A percentile compares a stretch with the other conserved stretches of the same genome.
phyloP scores from a whole-genome alignment of 2,888 invertebrate species.

The Phortica okadai region DNA sequence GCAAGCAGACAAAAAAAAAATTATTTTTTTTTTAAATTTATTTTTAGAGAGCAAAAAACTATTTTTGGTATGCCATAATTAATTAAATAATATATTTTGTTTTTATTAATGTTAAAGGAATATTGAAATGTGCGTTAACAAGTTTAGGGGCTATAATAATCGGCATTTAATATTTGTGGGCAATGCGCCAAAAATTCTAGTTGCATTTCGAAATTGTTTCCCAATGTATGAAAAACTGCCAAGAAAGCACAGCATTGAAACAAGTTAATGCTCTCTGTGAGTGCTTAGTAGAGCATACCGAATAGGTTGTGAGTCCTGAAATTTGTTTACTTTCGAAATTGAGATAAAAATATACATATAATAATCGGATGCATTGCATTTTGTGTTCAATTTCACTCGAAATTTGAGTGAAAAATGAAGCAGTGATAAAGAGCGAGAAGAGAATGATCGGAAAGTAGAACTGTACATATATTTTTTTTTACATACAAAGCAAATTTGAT shows the following conservation, averaged over 20 bases:
- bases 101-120: slow-evolving; percentile 56
- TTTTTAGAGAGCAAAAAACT: slow-evolving; percentile 29
- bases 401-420: not conserved
- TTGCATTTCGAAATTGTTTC: slow-evolving; percentile 53
- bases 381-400: not conserved
- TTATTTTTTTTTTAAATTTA: not conserved
- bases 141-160: slow-evolving; percentile 53
- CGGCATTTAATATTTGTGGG: slow-evolving; percentile 42
- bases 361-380: not conserved
- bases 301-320: not conserved
- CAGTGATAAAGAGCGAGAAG: not conserved
- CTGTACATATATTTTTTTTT: not conserved
- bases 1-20: slow-evolving; percentile 44
- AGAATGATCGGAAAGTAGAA: not conserved
- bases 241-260: slow-evolving; percentile 53
- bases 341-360: not conserved
- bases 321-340: slow-evolving; percentile 11
- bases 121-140: slow-evolving; percentile 38
- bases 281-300: slow-evolving; percentile 27
- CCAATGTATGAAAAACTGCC: slow-evolving; percentile 60
- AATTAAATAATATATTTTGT: slow-evolving; percentile 52
- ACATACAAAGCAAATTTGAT: not conserved
- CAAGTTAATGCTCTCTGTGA: slow-evolving; percentile 59
- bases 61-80: slow-evolving; percentile 38
- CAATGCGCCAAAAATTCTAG: slow-evolving; percentile 54